Percentiles rank a stretch among this genome's conserved stretches.
These are phyloP conservation scores for Talpa occidentalis DNA, from an alignment of 2,113 vertebrate genomes.

Conservation along the genomic window DNA sequence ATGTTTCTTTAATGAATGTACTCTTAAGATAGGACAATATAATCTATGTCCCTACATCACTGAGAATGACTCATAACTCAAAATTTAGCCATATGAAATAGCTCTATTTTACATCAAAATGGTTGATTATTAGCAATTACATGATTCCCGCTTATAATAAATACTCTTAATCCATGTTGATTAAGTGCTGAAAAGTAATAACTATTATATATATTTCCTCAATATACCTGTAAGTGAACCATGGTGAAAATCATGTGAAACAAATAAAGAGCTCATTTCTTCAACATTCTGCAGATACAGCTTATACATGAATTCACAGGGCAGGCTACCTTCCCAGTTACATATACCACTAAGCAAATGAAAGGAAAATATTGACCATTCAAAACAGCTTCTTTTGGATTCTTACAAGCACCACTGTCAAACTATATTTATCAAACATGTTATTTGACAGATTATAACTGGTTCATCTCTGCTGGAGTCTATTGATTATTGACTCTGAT, in stretches of 20 bases:
- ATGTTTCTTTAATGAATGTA: neutral
- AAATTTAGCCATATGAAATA: neutral
- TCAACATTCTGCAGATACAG: neutral
- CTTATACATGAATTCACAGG: neutral
- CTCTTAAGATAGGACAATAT: neutral
- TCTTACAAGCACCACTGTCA: neutral
- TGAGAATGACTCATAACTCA: neutral
- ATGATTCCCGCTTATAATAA: neutral
- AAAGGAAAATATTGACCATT: slow-evolving; percentile 10
- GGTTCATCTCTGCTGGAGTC: slow-evolving; percentile 14
- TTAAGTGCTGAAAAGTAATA: neutral
- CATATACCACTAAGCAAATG: slow-evolving; percentile 9
- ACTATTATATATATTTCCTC: neutral
- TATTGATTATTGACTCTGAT: slow-evolving; percentile 53
- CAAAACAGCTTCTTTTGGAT: slow-evolving; percentile 47
- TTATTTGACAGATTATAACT: slow-evolving; percentile 37
- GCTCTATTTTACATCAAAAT: neutral
- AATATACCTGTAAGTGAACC: neutral
- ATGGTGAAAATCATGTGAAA: slow-evolving; percentile 34
- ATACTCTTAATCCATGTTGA: neutral
- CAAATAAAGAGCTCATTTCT: neutral
- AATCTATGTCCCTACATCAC: neutral
- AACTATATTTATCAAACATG: slow-evolving; percentile 38
- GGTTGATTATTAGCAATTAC: slow-evolving; percentile 16
- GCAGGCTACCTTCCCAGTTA: neutral